A percentile compares a stretch with the other conserved stretches of the same genome.
These are phyloP conservation scores for Aptenodytes forsteri DNA, from an alignment of 2,113 vertebrate genomes.

Conservation along the genomic window DNA sequence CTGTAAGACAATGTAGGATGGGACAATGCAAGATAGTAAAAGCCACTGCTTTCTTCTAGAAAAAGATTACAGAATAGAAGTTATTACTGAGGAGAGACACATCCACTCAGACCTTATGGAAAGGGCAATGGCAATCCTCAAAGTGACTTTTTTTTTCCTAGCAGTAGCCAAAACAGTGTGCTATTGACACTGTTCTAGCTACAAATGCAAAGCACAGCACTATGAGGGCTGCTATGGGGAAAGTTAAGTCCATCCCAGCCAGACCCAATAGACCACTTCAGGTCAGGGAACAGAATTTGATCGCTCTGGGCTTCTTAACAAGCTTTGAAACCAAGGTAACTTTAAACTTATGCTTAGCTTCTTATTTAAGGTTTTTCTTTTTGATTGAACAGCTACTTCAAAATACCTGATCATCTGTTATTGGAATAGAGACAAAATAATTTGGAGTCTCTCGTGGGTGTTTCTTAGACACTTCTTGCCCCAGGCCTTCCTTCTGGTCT, in stretches of 20 bases:
- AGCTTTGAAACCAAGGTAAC: neutral
- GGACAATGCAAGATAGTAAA: neutral
- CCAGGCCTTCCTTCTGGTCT: neutral
- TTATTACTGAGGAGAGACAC: neutral
- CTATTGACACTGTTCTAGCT: neutral
- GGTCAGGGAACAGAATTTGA: neutral
- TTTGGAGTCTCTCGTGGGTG: neutral
- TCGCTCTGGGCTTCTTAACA: neutral
- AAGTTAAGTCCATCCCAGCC: neutral
- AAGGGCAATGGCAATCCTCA: neutral
- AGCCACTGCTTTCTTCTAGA: neutral
- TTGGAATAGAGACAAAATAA: constrained; percentile 63
- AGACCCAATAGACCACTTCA: neutral
- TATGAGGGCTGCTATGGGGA: neutral
- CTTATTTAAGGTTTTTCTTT: neutral
- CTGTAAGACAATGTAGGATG: neutral
- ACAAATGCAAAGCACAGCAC: neutral
- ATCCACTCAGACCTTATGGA: neutral
- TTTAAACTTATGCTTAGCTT: neutral
- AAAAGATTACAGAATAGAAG: neutral
- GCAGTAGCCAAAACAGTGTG: neutral
- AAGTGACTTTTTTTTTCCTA: neutral
- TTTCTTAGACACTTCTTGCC: neutral
- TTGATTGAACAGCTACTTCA: neutral
- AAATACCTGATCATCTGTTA: constrained; percentile 63